Base-by-base conservation (phyloP, 1,140 invertebrate genomes). In the Orius insidiosus region DNA sequence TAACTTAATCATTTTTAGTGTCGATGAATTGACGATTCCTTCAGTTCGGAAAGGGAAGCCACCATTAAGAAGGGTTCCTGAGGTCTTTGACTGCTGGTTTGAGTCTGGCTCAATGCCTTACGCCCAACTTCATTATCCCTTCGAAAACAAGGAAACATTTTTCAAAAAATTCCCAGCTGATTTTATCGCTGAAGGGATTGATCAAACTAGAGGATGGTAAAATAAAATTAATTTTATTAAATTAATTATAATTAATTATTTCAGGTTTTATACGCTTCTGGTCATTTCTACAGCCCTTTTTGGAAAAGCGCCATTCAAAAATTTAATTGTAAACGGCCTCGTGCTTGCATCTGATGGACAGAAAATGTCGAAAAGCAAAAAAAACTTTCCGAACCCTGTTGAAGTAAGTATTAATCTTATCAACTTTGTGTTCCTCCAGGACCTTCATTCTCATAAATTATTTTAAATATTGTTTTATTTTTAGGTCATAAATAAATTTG, bases 21-120 rank as follows among this genome's bases (percentile, higher is more conserved):
- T 99, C 54, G 96, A 99, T 65, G 65, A 85, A 53, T 68, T 99
- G 39, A 86, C 82, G 52, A 98, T 99, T 58, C 93, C 94, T 2
- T 98, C 94, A 1, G 68, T 66, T 36, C 72, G 77, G 18, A 75
- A 79, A 2, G 89, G 88, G 13, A 72, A 80, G 48, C 84, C 87
- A 10, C 78, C 81, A 9, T 63, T 99, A 10, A 74, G 70, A 48
- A 72, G 96, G 49, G 76, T 98, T 15, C 60, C 78, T 3, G 93
- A 98, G 66, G 96, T 99, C 0, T 99, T 99, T 68, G 96, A 99
- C 65, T 99, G 96, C 62, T 99, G 96, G 96, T 99, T 99, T 67
- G 96, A 99, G 63, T 96, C 90, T 11, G 96, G 95, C 5, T 92
- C 89, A 3, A 99, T 99, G 96, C 96, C 96, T 2, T 98, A 93